A percentile compares a stretch with the other conserved stretches of the same genome.
These are phyloP conservation scores for Scomber colias DNA, from an alignment of 2,113 vertebrate genomes.

Conservation along the genomic window DNA sequence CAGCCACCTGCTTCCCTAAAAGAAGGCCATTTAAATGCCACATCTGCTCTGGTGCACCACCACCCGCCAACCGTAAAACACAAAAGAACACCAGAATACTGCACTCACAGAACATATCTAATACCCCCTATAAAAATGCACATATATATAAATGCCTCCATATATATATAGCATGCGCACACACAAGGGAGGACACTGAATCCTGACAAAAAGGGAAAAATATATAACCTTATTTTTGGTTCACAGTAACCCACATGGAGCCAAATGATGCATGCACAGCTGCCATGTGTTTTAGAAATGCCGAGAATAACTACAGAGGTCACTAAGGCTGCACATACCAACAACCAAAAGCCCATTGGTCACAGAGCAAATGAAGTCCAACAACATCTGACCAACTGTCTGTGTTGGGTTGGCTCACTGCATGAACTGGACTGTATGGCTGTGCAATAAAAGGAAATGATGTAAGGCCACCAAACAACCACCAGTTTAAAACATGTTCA, in stretches of 20 bases:
- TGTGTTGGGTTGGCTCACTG: slow-evolving; percentile 46
- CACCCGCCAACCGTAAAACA: slow-evolving; percentile 49
- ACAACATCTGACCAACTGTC: slow-evolving; percentile 66
- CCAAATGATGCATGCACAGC: slow-evolving; percentile 64
- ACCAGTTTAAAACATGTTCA: background rate
- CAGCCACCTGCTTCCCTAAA: slow-evolving; percentile 80
- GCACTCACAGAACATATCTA: slow-evolving; percentile 18
- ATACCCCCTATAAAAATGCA: background rate
- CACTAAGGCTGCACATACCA: slow-evolving; percentile 39
- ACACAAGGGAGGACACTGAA: slow-evolving; percentile 27
- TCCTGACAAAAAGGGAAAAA: slow-evolving; percentile 21
- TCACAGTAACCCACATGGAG: slow-evolving; percentile 36
- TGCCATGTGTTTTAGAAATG: slow-evolving; percentile 55
- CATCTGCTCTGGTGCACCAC: slow-evolving; percentile 68
- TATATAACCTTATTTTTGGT: slow-evolving; percentile 33
- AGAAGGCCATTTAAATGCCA: slow-evolving; percentile 81
- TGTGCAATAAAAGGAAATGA: slow-evolving; percentile 16
- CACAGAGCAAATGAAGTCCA: slow-evolving; percentile 58
- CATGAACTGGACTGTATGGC: slow-evolving; percentile 25
- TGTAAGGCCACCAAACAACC: background rate
- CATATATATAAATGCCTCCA: background rate
- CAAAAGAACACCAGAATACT: slow-evolving; percentile 16
- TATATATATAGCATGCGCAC: background rate
- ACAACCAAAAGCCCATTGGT: slow-evolving; percentile 57
- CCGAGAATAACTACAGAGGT: slow-evolving; percentile 62